Conservation (phyloP, 2,797 vertebrate species). For the Helostoma temminkii region DNA sequence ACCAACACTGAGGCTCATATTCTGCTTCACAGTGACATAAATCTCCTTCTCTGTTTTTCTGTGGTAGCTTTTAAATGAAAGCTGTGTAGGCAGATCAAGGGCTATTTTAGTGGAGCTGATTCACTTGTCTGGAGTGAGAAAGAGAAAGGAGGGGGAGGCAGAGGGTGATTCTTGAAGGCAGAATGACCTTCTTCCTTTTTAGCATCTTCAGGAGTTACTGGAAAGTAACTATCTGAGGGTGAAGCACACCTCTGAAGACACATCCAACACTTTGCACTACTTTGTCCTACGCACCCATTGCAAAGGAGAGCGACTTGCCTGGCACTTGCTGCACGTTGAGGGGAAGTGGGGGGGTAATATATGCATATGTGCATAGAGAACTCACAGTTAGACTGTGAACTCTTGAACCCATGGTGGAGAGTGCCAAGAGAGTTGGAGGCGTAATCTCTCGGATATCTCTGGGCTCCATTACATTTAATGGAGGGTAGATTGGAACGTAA, state of each 20-base stretch:
- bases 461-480: slow-evolving; percentile 59
- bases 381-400: slow-evolving; percentile 55
- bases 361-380: slow-evolving; percentile 20
- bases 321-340: neutral
- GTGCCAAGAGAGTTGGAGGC: slow-evolving; percentile 60
- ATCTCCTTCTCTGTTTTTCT: slow-evolving; percentile 51
- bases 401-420: slow-evolving; percentile 56
- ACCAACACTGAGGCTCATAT: slow-evolving; percentile 45
- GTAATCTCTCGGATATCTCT: slow-evolving; percentile 57
- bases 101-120: slow-evolving; percentile 70
- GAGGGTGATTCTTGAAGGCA: slow-evolving; percentile 44
- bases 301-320: neutral
- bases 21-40: slow-evolving; percentile 47
- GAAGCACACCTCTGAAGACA: slow-evolving; percentile 7
- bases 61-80: slow-evolving; percentile 46
- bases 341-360: neutral
- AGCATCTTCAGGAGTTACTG: slow-evolving; percentile 42
- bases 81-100: slow-evolving; percentile 71
- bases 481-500: slow-evolving; percentile 48
- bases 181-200: slow-evolving; percentile 48
- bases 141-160: slow-evolving; percentile 16
- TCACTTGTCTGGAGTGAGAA: slow-evolving; percentile 67
- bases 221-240: slow-evolving; percentile 20
- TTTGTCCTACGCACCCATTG: slow-evolving; percentile 26
- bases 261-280: slow-evolving; percentile 22